phyloP scores from a whole-genome alignment of 2,888 invertebrate genomes.

The Sclerodermus sp. region DNA sequence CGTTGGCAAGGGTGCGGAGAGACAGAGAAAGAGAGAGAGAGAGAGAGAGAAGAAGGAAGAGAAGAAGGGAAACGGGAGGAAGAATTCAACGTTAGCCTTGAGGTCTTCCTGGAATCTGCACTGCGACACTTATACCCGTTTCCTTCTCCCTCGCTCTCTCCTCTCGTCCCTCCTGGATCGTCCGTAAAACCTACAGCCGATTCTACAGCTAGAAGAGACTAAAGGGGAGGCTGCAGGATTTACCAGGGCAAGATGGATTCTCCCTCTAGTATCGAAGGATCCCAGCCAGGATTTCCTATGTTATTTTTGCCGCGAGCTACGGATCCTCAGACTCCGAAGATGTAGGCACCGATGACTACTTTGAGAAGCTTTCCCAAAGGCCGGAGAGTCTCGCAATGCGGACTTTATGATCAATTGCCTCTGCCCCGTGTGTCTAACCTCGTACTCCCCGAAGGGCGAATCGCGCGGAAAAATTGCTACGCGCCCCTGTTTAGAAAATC shows the following conservation, averaged over 20 bases:
- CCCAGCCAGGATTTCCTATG: conserved; percentile 30
- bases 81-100: conserved; percentile 23
- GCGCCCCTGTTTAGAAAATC: too few relatives aligned
- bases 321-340: conserved; percentile 26
- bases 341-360: conserved; percentile 4
- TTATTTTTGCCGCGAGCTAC: conserved; percentile 31
- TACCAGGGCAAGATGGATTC: conserved; percentile 32
- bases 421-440: neutral
- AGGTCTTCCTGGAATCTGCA: conserved; percentile 28
- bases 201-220: neutral
- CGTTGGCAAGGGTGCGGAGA: neutral
- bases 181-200: conserved; percentile 6
- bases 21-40: neutral
- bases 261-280: conserved; percentile 32
- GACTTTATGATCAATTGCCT: conserved; percentile 27
- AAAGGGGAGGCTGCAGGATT: neutral
- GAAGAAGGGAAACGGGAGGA: conserved; percentile 1
- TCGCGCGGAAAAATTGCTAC: too few relatives aligned
- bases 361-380: neutral
- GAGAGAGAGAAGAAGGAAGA: conserved; percentile 14
- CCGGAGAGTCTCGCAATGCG: conserved; percentile 8
- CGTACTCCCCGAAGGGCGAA: too few relatives aligned
- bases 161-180: neutral
- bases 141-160: conserved; percentile 7
- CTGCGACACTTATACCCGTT: conserved; percentile 32